Evolutionary conservation across 2,888 invertebrate genomes (phyloP), one percentile per base, ranked within the genome.

Genomic region (Trachelus iudaicus): DNA sequence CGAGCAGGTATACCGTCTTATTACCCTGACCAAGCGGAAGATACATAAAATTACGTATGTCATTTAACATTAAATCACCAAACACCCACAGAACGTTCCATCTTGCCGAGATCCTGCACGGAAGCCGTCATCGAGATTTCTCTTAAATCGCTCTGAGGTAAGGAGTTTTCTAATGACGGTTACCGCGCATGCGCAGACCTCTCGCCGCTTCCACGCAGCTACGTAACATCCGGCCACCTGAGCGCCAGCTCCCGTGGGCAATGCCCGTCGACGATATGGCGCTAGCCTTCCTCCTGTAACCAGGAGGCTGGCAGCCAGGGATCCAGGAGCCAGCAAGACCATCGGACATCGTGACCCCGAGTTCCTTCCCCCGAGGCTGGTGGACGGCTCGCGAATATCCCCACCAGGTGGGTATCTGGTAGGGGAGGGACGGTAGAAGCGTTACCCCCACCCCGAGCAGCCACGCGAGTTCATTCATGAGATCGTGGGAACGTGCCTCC

Each of bases 381-480:
- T 68, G 71, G 69, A 73, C 71, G 37, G 34, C 15, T 69, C 75
- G 74, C 73, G 34, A 73, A 75, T 76, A 31, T 75, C 77, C 73
- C 35, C 77, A 33, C 68, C 69, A 15, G 15, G 71, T 56, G 71
- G 71, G 31, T 34, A 71, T 15, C 56, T 9, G 56, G 56, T 9
- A 23, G 23, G 23, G 56, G 56, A 56, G 56, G 9, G 75, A 33
- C 69, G 35, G 69, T 77, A 56, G 37, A 68, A 71, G 69, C 69
- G 76, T 74, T 76, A 79, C 85, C 86, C 87, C 88, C 86, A 85
- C 88, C 85, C 82, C 75, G 83, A 85, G 86, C 85, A 87, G 90
- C 91, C 91, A 91, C 91, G 90, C 91, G 91, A 90, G 90, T 91
- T 91, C 91, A 90, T 91, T 91, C 91, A 90, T 91, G 89, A 90